Percentiles rank a stretch among this genome's conserved stretches.
phyloP scores from a whole-genome alignment of 1,140 invertebrate species.

The Eriocheir sinensis region DNA sequence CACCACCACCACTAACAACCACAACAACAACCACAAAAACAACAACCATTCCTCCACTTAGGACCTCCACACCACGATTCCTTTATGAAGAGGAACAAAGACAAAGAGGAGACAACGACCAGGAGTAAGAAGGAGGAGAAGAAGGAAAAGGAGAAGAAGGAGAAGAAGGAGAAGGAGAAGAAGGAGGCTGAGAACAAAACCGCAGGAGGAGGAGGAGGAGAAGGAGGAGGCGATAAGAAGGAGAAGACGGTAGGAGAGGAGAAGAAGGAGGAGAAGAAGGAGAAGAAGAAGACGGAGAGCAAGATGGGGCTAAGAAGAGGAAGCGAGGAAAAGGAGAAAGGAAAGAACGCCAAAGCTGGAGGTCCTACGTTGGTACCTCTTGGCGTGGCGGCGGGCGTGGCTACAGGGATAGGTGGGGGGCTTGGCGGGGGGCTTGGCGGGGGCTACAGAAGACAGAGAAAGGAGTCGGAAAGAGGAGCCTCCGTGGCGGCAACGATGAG shows the following conservation, averaged over 20 bases:
- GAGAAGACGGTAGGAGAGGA: background rate
- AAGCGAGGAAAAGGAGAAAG: background rate
- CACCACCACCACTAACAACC: background rate
- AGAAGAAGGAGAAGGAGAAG: background rate
- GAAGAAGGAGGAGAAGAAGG: constrained; percentile 19
- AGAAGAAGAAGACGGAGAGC: background rate
- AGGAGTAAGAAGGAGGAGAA: background rate
- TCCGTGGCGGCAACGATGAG: constrained; percentile 58
- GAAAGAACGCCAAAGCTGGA: no score
- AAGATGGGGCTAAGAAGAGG: background rate
- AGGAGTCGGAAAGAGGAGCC: background rate
- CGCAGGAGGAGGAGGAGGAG: no score
- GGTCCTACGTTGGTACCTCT: no score
- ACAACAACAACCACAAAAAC: background rate
- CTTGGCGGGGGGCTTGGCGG: background rate
- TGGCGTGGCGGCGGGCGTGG: background rate
- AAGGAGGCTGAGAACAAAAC: no score
- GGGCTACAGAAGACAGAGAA: background rate
- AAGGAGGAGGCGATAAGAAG: background rate
- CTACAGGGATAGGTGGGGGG: background rate
- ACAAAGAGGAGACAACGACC: background rate
- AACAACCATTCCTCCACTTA: background rate
- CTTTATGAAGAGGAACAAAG: constrained; percentile 55
- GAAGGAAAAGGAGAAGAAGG: background rate
- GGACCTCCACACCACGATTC: background rate